Base-by-base conservation (phyloP, 1,140 invertebrate species). In the Mylabris phalerata region DNA sequence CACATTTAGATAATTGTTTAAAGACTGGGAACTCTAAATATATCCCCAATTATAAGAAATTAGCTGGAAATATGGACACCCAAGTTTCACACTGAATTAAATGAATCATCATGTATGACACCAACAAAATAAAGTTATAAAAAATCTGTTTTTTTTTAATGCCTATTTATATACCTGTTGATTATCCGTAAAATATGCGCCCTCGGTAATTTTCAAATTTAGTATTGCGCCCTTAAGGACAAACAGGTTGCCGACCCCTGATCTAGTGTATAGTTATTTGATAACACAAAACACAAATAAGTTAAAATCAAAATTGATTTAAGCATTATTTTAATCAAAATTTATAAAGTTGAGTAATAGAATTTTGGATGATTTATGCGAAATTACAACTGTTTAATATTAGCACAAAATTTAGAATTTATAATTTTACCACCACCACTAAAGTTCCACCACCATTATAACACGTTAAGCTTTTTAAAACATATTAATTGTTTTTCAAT, bases 211-310 rank as follows among this genome's bases (percentile, higher is more conserved):
- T 50, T 50, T 50, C 25, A 50, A 50, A 50, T 50, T 47, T 47
- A 47, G 46, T 47, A 47, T 47, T 47, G 46, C 46, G 24, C 46
- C 3, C 46, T 47, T 27, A 47, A 47, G 0, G 50, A 52, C 50
- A 52, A 52, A 52, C 41, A 42, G 50, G 50, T 42, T 52, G 50
- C 50, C 50, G 40, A 52, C 50, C 50, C 38, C 38, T 52, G 50
- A 0, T 42, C 2, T 52, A 52, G 41, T n/a, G n/a, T n/a, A n/a
- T n/a, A n/a, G n/a, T n/a, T n/a, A n/a, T n/a, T n/a, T n/a, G n/a
- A n/a, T n/a, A n/a, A n/a, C n/a, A n/a, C n/a, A n/a, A n/a, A n/a
- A n/a, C n/a, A n/a, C n/a, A n/a, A n/a, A n/a, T n/a, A n/a, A n/a
- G n/a, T n/a, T n/a, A n/a, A n/a, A n/a, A n/a, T n/a, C n/a, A n/a